These are phyloP conservation scores for Anthopleura sola DNA, from an alignment of 64 coral and sea anemone species.

Conservation along the genomic window DNA sequence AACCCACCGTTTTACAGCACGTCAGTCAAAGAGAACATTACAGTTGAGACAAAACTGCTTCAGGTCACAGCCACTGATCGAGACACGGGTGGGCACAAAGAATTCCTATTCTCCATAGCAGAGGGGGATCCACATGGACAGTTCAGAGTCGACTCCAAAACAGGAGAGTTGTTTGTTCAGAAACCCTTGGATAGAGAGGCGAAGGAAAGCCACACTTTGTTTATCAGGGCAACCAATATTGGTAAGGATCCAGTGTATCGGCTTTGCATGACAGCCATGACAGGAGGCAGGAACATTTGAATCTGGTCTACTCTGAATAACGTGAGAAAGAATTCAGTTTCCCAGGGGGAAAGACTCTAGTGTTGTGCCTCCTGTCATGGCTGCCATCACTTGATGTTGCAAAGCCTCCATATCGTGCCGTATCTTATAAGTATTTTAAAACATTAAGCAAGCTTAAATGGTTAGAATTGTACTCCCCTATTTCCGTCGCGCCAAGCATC, in stretches of 20 bases:
- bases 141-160: constrained; percentile 54
- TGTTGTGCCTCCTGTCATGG: too few relatives aligned
- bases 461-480: too few relatives aligned
- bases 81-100: constrained; percentile 65
- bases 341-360: too few relatives aligned
- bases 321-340: too few relatives aligned
- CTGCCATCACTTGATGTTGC: too few relatives aligned
- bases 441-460: too few relatives aligned
- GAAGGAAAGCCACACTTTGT: constrained; percentile 27
- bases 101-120: constrained; percentile 61
- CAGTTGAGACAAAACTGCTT: constrained; percentile 42
- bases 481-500: too few relatives aligned
- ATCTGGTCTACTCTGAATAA: too few relatives aligned
- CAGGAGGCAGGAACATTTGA: too few relatives aligned
- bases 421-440: too few relatives aligned
- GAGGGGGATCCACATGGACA: constrained; percentile 46
- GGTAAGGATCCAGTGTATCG: constrained; percentile 39
- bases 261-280: too few relatives aligned
- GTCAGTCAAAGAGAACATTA: constrained; percentile 51
- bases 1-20: constrained; percentile 42
- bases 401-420: too few relatives aligned
- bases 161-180: constrained; percentile 64
- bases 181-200: constrained; percentile 68
- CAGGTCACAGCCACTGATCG: constrained; percentile 58
- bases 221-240: constrained; percentile 79